These are phyloP conservation scores for Drosophila ezoana DNA, from an alignment of 2,888 invertebrate genomes.

Conservation along the genomic window DNA sequence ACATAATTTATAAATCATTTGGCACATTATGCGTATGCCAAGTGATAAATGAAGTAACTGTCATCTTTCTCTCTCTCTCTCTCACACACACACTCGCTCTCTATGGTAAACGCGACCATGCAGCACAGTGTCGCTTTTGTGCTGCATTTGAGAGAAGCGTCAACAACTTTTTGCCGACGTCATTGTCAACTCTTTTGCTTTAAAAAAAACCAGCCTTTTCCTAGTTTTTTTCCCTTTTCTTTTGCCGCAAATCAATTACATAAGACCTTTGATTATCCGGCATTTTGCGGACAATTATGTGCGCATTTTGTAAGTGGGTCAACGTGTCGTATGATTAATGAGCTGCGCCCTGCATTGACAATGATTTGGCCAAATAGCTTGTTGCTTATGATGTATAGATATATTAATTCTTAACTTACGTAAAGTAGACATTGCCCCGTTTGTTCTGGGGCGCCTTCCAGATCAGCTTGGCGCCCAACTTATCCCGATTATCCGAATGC, in stretches of 20 bases:
- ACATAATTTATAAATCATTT: constrained; percentile 45
- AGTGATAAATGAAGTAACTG: constrained; percentile 65
- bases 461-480: constrained; percentile 89
- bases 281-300: constrained; percentile 70
- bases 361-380: constrained; percentile 23
- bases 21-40: constrained; percentile 40
- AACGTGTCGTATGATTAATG: constrained; percentile 75
- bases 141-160: constrained; percentile 30
- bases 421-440: constrained; percentile 91
- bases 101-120: constrained; percentile 14
- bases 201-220: constrained; percentile 8
- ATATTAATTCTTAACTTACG: constrained; percentile 87
- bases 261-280: constrained; percentile 67
- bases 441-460: constrained; percentile 90
- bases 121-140: constrained; percentile 43
- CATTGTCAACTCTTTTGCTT: constrained; percentile 53
- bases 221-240: not conserved
- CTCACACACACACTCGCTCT: not conserved
- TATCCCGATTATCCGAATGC: constrained; percentile 91
- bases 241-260: constrained; percentile 63
- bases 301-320: constrained; percentile 65
- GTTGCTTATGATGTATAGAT: not conserved
- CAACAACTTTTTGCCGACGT: constrained; percentile 58
- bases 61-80: constrained; percentile 3
- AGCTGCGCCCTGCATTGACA: constrained; percentile 26